phyloP scores from a whole-genome alignment of 2,113 vertebrate genomes.

The Bos javanicus region DNA sequence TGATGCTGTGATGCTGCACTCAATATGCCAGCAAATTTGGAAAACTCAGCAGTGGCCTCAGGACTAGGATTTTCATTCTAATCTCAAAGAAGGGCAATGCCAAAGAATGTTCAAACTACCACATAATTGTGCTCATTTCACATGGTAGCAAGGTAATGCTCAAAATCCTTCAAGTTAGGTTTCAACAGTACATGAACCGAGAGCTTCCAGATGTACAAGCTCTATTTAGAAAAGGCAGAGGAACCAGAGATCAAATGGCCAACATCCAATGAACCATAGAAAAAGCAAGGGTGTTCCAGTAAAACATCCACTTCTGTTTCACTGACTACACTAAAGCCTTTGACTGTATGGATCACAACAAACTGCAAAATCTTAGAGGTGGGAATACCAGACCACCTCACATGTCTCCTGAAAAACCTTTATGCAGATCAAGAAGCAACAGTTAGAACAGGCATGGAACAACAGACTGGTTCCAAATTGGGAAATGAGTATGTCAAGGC shows the following conservation, averaged over 20 bases:
- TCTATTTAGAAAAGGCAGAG: background rate
- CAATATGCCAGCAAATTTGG: background rate
- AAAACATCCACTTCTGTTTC: background rate
- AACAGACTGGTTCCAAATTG: background rate
- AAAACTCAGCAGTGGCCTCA: background rate
- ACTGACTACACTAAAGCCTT: background rate
- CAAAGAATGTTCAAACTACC: background rate
- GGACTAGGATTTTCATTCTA: background rate
- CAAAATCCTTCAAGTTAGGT: background rate
- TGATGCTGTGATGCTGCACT: background rate
- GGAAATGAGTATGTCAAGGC: background rate
- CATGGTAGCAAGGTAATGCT: background rate
- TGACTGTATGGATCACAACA: background rate
- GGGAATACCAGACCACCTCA: background rate
- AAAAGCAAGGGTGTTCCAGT: background rate
- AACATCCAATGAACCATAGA: background rate
- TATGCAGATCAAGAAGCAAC: background rate
- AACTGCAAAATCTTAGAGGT: background rate
- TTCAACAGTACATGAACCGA: background rate
- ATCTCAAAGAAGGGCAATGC: background rate
- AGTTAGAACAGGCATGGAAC: background rate
- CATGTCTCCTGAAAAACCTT: background rate
- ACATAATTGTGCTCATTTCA: background rate
- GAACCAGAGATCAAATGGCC: background rate
- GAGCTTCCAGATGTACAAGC: background rate